Percentiles rank a stretch among this genome's conserved stretches.
These are phyloP conservation scores for Murina feae DNA, from an alignment of 2,113 vertebrate species.

Conservation along the genomic window DNA sequence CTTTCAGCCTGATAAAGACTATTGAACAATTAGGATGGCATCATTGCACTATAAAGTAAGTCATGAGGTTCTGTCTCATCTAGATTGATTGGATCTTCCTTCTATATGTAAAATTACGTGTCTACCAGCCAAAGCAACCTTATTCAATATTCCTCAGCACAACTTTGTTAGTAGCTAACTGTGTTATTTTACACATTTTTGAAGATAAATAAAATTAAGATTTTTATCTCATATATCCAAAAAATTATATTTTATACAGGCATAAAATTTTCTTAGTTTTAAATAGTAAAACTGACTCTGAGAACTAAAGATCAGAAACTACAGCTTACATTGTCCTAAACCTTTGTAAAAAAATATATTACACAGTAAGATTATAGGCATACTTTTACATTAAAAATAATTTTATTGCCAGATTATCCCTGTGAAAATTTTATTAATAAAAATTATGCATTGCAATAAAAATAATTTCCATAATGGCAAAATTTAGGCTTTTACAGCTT, in stretches of 20 bases:
- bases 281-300: slow-evolving; percentile 34
- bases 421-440: slow-evolving; percentile 65
- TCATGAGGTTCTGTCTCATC: background rate
- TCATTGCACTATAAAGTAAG: slow-evolving; percentile 14
- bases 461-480: slow-evolving; percentile 46
- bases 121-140: background rate
- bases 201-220: slow-evolving; percentile 44
- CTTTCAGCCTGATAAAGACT: slow-evolving; percentile 23
- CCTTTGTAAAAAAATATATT: slow-evolving; percentile 40
- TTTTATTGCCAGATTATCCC: slow-evolving; percentile 49
- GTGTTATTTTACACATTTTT: slow-evolving; percentile 2
- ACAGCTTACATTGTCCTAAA: background rate
- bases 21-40: background rate
- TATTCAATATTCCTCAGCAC: background rate
- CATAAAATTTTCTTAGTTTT: slow-evolving; percentile 50
- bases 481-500: slow-evolving; percentile 24
- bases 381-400: slow-evolving; percentile 47
- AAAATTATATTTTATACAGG: slow-evolving; percentile 13
- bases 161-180: background rate
- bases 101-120: slow-evolving; percentile 4
- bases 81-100: slow-evolving; percentile 22
- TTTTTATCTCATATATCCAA: slow-evolving; percentile 53
- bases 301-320: slow-evolving; percentile 60
- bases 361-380: background rate
- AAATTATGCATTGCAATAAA: slow-evolving; percentile 58